These are phyloP conservation scores for Crotophaga sulcirostris DNA, from an alignment of 2,113 vertebrate species.

Conservation along the genomic window DNA sequence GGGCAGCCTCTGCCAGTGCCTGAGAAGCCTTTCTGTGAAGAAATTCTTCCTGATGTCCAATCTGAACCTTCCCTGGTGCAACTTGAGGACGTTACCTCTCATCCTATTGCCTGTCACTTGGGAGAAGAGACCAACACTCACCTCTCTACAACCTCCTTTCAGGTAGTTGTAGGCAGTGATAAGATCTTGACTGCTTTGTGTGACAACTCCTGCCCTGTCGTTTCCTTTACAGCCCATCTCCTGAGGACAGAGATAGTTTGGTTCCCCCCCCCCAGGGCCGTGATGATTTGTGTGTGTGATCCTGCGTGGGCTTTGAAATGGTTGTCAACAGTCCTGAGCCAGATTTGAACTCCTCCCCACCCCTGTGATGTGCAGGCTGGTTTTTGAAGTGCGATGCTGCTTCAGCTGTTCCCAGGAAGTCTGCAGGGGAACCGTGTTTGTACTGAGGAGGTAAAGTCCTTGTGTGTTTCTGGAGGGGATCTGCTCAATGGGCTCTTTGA, in stretches of 20 bases:
- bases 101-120: too few relatives aligned
- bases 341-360: conserved; percentile 17
- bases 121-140: too few relatives aligned
- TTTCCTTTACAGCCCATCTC: conserved; percentile 22
- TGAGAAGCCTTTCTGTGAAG: too few relatives aligned
- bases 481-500: conserved; percentile 57
- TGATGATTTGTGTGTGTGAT: conserved; percentile 34
- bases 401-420: conserved; percentile 67
- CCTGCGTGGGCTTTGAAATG: conserved; percentile 47
- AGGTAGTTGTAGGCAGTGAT: too few relatives aligned
- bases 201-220: conserved; percentile 19
- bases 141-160: too few relatives aligned
- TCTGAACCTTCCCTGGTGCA: too few relatives aligned
- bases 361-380: conserved; percentile 57
- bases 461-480: conserved; percentile 66
- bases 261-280: background rate
- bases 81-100: too few relatives aligned
- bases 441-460: conserved; percentile 58
- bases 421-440: conserved; percentile 63
- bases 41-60: too few relatives aligned
- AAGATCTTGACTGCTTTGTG: background rate
- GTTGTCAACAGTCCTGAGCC: conserved; percentile 11
- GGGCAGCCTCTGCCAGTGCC: too few relatives aligned
- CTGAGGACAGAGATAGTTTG: background rate
- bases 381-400: conserved; percentile 48